Percentiles rank a stretch among this genome's conserved stretches.
Evolutionary conservation across 1,140 invertebrate genomes (phyloP).

Genomic region (Mactra quadrangularis): DNA sequence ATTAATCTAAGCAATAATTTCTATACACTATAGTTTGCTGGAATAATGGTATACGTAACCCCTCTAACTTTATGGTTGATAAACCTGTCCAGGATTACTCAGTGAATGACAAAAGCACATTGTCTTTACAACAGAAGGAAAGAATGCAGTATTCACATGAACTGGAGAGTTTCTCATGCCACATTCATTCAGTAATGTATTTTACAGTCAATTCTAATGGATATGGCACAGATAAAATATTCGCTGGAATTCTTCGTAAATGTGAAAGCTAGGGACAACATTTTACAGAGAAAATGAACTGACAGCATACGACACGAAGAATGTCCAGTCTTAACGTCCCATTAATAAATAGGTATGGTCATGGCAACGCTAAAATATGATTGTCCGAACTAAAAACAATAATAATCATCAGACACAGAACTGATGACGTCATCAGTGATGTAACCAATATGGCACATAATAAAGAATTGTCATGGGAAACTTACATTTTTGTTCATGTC

Average conservation of each 20-base stretch:
- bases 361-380: conserved; percentile 41
- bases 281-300: no score
- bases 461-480: background rate
- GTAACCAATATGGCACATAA: conserved; percentile 20
- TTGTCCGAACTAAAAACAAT: conserved; percentile 22
- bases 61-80: background rate
- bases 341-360: conserved; percentile 45
- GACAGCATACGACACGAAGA: no score
- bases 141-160: conserved; percentile 21
- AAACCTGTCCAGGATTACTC: background rate
- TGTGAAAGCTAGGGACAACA: conserved; percentile 43
- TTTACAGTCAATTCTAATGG: conserved; percentile 51
- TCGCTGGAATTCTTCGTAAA: conserved; percentile 50
- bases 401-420: background rate
- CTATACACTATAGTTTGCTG: no score
- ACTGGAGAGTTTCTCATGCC: conserved; percentile 33
- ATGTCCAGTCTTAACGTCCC: background rate
- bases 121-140: background rate
- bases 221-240: conserved; percentile 47
- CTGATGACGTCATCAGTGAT: conserved; percentile 11
- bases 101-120: conserved; percentile 20
- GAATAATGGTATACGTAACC: no score
- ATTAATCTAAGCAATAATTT: no score
- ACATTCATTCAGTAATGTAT: conserved; percentile 41
- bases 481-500: background rate